Conservation (phyloP, 2,797 vertebrate species). For the Manis crassicaudata region DNA sequence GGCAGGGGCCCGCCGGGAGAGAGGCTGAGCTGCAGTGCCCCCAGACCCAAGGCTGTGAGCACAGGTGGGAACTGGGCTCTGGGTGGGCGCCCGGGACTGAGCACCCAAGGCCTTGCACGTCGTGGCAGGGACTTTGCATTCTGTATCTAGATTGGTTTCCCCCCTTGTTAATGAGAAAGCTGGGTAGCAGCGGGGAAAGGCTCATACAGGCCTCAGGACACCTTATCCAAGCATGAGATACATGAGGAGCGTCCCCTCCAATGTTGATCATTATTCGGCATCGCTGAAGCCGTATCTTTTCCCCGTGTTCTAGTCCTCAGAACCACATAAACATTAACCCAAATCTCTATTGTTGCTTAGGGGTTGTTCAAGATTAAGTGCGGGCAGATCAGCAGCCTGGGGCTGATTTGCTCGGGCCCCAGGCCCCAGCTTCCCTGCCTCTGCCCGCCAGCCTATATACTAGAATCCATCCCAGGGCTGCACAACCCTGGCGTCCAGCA, state of each 20-base stretch:
- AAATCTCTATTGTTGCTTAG: background rate
- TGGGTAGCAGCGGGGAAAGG: background rate
- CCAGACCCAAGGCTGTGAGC: accelerated
- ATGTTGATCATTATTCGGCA: accelerated
- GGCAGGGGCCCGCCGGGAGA: too few relatives aligned
- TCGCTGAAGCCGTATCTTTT: accelerated
- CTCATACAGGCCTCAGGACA: background rate
- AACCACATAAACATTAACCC: background rate
- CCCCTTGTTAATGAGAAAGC: background rate
- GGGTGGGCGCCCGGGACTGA: background rate
- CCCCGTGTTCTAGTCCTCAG: background rate
- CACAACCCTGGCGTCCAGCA: accelerated
- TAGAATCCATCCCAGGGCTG: accelerated
- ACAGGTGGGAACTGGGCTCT: background rate
- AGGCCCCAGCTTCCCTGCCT: background rate
- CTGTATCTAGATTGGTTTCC: background rate
- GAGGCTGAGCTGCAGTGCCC: accelerated
- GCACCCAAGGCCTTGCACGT: background rate
- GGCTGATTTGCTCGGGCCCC: background rate
- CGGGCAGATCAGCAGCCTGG: too few relatives aligned
- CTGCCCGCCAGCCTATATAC: background rate
- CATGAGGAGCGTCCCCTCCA: too few relatives aligned
- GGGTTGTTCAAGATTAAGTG: background rate
- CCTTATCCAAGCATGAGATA: background rate
- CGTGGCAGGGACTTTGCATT: background rate